phyloP scores from a whole-genome alignment of 2,888 invertebrate species.

The Aspidiotus rigidus region DNA sequence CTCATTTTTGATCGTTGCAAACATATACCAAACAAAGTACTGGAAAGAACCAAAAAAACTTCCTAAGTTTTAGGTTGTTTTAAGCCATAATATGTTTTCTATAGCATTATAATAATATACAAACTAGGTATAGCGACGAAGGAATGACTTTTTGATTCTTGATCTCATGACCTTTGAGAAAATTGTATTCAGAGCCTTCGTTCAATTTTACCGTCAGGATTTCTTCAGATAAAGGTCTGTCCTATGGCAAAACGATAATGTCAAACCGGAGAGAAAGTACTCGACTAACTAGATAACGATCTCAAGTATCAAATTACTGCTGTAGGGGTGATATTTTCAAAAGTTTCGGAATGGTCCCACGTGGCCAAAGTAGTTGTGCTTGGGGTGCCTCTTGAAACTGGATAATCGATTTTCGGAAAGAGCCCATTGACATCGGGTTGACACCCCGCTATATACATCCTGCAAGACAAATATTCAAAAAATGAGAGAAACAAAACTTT shows the following conservation, averaged over 20 bases:
- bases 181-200: slow-evolving; percentile 25
- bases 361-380: slow-evolving; percentile 69
- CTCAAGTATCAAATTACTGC: not conserved
- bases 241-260: not conserved
- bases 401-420: slow-evolving; percentile 65
- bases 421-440: slow-evolving; percentile 64
- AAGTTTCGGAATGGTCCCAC: slow-evolving; percentile 76
- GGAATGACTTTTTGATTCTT: slow-evolving; percentile 27
- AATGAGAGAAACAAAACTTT: too few species aligned
- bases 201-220: slow-evolving; percentile 21
- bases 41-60: slow-evolving; percentile 39
- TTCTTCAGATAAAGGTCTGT: slow-evolving; percentile 21
- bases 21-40: slow-evolving; percentile 63
- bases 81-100: not conserved
- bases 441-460: slow-evolving; percentile 64
- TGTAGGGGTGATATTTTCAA: slow-evolving; percentile 58
- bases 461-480: slow-evolving; percentile 36
- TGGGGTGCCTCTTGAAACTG: slow-evolving; percentile 76
- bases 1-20: slow-evolving; percentile 59
- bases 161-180: slow-evolving; percentile 14
- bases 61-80: too few species aligned
- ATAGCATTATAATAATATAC: slow-evolving; percentile 47
- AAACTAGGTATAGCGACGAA: slow-evolving; percentile 26
- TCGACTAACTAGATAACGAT: too few species aligned
- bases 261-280: not conserved